A percentile compares a stretch with the other conserved stretches of the same genome.
Conservation (phyloP, 2,888 invertebrate species). For the Dastarcus helophoroides region DNA sequence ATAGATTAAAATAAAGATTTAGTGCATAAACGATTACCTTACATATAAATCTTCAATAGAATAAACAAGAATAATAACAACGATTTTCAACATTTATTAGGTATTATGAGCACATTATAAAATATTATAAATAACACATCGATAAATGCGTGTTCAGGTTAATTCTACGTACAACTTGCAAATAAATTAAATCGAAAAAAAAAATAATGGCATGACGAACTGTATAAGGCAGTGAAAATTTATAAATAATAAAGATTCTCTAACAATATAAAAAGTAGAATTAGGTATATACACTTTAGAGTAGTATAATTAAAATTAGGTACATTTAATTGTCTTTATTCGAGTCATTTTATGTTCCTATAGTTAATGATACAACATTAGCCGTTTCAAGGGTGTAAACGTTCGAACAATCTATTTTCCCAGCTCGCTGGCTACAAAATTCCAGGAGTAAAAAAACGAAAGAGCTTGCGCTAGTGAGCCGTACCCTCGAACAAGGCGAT, state of each 20-base stretch:
- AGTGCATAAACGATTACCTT: constrained; percentile 31
- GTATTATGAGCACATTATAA: constrained; percentile 26
- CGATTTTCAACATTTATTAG: constrained; percentile 33
- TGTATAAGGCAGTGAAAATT: constrained; percentile 32
- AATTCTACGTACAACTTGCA: constrained; percentile 12
- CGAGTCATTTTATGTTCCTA: no score
- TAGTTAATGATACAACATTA: no score
- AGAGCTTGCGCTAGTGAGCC: no score
- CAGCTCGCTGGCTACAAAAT: no score
- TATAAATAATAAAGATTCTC: constrained; percentile 22
- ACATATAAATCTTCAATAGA: constrained; percentile 35
- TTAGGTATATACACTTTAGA: constrained; percentile 28
- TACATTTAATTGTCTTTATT: constrained; percentile 32
- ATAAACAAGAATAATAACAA: constrained; percentile 38
- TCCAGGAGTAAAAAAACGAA: no score
- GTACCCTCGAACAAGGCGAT: no score
- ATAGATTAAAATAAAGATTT: constrained; percentile 27
- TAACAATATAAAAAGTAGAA: constrained; percentile 28
- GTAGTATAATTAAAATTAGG: constrained; percentile 33
- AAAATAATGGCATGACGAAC: constrained; percentile 26
- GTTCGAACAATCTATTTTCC: no score
- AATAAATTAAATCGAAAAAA: constrained; percentile 20
- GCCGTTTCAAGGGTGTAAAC: no score
- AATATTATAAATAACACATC: constrained; percentile 16
- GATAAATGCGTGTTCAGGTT: constrained; percentile 7